Evolutionary conservation across 2,113 vertebrate species (phyloP).

Genomic region (Neotragus moschatus): DNA sequence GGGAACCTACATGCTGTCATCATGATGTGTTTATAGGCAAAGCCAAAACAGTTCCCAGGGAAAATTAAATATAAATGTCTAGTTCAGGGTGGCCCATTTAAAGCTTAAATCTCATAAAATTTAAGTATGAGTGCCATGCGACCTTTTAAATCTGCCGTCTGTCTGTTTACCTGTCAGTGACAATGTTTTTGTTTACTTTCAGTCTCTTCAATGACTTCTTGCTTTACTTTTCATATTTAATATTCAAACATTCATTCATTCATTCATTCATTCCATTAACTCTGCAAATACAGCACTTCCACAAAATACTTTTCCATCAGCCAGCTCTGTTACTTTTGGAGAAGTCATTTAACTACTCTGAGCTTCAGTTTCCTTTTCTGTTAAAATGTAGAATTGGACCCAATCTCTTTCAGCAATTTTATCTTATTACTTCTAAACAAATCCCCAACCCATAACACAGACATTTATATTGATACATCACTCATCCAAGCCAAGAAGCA

Average conservation of each 20-base stretch:
- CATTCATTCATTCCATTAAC: background rate
- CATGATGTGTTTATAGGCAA: slow-evolving; percentile 57
- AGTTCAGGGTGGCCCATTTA: slow-evolving; percentile 41
- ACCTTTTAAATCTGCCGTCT: background rate
- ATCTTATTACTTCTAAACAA: slow-evolving; percentile 11
- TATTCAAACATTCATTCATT: background rate
- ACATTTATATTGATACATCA: background rate
- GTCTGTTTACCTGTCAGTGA: background rate
- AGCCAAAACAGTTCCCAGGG: slow-evolving; percentile 42
- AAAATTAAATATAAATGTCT: slow-evolving; percentile 35
- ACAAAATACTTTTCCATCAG: background rate
- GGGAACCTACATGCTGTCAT: background rate
- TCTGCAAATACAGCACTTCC: background rate
- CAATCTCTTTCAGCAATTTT: background rate
- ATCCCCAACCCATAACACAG: background rate
- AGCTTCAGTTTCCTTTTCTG: background rate
- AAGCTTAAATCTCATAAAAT: slow-evolving; percentile 23
- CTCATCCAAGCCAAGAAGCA: background rate
- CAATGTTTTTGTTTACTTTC: background rate
- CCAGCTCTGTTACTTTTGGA: background rate
- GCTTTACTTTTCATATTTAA: background rate
- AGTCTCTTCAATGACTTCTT: background rate
- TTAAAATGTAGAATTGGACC: background rate
- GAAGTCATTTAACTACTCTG: background rate
- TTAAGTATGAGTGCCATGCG: background rate